Evolutionary conservation across 2,888 invertebrate species (phyloP), one percentile per base, ranked within the genome.

Genomic region (Cantharis nigra): DNA sequence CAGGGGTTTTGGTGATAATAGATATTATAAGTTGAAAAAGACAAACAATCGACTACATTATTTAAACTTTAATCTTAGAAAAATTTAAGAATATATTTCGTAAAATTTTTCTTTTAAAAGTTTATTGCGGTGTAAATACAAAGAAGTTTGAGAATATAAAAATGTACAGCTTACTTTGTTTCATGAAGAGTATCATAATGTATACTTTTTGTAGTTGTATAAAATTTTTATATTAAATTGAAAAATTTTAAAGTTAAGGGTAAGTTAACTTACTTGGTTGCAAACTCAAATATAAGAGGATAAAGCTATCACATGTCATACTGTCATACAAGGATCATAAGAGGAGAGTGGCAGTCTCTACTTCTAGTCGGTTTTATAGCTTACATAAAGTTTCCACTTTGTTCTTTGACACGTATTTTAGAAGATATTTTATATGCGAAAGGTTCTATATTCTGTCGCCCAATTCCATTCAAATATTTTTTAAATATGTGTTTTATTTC

Each of bases 321-420:
- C 75, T 78, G 75, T 75, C 75, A 78, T 78, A 78, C 75, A 73
- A 72, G 75, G 75, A 75, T 78, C 78, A 76, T 75, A 75, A 75
- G 64, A 33, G 72, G 73, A 73, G 75, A 75, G 75, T 72, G 70
- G 72, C 75, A 78, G 67, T 78, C 73, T 75, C 72, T 78, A 75
- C 73, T 78, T 76, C 73, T 75, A 75, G 78, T 76, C 71, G 78
- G 75, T 76, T 78, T 78, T 78, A 78, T 78, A 76, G 72, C 78
- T 78, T 78, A 78, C 75, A 81, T 81, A 81, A 80, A 81, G 78
- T 79, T 80, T 78, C 79, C 80, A 79, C 80, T 80, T 80, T 80
- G 80, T 80, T 74, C 77, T 78, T 79, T 79, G 79, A 78, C 80
- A 79, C 80, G 81, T 80, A 80, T 81, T 80, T 77, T 72, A 76